Evolutionary conservation across 2,888 invertebrate genomes (phyloP).

Genomic region (Tachina lurida): DNA sequence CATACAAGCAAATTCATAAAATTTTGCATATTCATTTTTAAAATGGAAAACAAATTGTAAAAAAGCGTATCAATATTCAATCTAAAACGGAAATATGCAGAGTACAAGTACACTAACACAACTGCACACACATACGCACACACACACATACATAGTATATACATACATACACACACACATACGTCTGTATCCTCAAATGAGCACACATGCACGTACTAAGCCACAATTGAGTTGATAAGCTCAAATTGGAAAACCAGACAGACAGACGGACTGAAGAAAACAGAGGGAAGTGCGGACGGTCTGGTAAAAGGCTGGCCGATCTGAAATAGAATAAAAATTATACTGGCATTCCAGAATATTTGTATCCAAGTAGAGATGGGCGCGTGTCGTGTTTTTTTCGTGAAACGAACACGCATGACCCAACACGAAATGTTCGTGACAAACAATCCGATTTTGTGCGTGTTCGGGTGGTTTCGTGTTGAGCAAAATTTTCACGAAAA

Average conservation of each 20-base stretch:
- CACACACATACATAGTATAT: background rate
- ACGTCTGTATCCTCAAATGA: background rate
- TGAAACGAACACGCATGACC: too few species aligned
- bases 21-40: slow-evolving; percentile 18
- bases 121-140: slow-evolving; percentile 5
- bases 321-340: background rate
- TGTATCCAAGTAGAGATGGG: background rate
- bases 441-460: too few species aligned
- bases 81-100: slow-evolving; percentile 63
- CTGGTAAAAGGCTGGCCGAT: background rate
- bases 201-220: slow-evolving; percentile 25
- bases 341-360: background rate
- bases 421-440: too few species aligned
- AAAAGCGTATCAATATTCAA: slow-evolving; percentile 66
- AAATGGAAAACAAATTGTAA: slow-evolving; percentile 47
- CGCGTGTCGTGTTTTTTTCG: too few species aligned
- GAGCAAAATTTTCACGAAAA: too few species aligned
- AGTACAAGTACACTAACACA: background rate
- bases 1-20: background rate
- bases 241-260: slow-evolving; percentile 58
- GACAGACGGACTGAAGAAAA: background rate
- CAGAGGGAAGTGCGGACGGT: background rate
- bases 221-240: slow-evolving; percentile 70
- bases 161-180: background rate
- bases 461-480: too few species aligned